Conservation (phyloP, 2,797 vertebrate genomes). For the Myotis planiceps region DNA sequence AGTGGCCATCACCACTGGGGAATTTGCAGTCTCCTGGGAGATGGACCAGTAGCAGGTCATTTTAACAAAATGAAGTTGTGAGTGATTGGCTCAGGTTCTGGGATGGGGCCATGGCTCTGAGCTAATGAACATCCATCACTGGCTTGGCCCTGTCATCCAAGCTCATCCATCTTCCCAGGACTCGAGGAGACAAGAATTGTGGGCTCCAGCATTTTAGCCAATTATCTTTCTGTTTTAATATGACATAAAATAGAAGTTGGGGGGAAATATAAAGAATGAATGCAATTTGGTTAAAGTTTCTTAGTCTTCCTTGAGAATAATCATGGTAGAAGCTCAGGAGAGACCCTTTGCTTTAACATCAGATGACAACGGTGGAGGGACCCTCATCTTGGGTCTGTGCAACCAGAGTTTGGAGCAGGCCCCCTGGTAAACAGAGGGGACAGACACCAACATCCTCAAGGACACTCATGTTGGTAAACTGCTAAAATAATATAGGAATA, state of each 20-base stretch:
- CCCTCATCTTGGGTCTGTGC: fast-evolving
- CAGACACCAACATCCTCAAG: fast-evolving
- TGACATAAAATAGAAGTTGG: not conserved
- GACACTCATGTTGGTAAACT: fast-evolving
- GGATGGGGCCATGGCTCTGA: not conserved
- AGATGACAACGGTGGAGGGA: not conserved
- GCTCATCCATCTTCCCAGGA: not conserved
- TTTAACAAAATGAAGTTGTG: fast-evolving
- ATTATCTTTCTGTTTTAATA: not conserved
- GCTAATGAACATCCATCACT: not conserved
- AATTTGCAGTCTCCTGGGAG: fast-evolving
- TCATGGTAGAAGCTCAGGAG: fast-evolving
- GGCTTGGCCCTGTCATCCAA: not conserved
- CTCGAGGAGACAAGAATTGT: not conserved
- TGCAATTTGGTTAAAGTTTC: not conserved
- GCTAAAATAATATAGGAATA: fast-evolving
- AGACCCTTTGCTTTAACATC: not conserved
- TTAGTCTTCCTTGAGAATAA: not conserved
- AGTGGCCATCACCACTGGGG: fast-evolving
- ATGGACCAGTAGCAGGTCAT: not conserved
- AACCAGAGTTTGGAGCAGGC: too few species aligned
- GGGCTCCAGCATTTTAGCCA: not conserved
- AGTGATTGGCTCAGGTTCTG: not conserved
- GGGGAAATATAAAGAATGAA: not conserved
- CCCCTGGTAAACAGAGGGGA: not conserved